Base-by-base conservation (phyloP, 1,140 invertebrate genomes). In the Drosophila trapezifrons region DNA sequence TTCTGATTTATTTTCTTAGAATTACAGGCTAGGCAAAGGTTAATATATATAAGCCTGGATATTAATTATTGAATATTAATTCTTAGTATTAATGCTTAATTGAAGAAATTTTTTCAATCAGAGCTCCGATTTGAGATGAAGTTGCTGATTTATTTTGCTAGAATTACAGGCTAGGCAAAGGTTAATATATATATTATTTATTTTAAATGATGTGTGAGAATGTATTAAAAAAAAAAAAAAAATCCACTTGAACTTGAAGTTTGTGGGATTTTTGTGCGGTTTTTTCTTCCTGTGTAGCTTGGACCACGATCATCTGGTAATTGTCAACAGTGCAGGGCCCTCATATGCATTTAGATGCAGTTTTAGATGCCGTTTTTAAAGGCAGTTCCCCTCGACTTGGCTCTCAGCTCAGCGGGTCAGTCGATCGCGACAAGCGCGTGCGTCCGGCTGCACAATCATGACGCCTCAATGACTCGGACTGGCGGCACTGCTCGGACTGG, bases 351-450 rank as follows among this genome's bases (percentile, higher is more conserved):
- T 35, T 13, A 35, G 10, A 35, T 12, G 4, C 6, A 47, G 56
- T n/a, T 22, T 13, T 35, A 35, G 32, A 40, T 25, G 46, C 15
- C 5, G 54, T 17, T 29, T 29, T 37, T 37, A 37, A 54, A 52
- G 15, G 59, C 59, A 57, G 22, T 38, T 40, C 13, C 42, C 60
- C 59, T 29, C 54, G 54, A 8, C 12, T 22, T 1, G 7, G n/a
- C 35, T 22, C 38, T 63, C 6, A 40, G 65, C 45, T 13, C n/a
- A 27, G 1, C 42, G 35, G n/a, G 18, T 45, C 66, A 71, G 67
- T 71, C 67, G 67, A 71, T 71, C 54, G 67, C 67, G 35, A 15
- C 27, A 49, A n/a, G 49, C 20, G 60, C 38, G 25, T n/a, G 60
- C 45, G 60, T 66, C 64, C 42, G 67, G 35, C 65, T 49, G 60